Base-by-base conservation (phyloP, 2,888 invertebrate species). In the Keiferia lycopersicella region DNA sequence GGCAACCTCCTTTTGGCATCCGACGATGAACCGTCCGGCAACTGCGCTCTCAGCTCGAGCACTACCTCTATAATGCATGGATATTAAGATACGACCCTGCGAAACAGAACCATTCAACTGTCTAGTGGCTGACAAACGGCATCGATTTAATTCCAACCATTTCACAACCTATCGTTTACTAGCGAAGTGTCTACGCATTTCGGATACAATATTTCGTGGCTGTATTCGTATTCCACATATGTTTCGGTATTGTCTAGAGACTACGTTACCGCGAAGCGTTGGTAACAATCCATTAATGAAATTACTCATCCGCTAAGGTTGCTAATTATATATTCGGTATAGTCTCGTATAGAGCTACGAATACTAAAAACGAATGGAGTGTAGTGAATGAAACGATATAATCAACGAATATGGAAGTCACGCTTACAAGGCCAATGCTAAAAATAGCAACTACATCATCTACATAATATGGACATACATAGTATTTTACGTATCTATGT, bases 1-100 rank as follows among this genome's bases (percentile, higher is more conserved):
- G 91, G 90, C 91, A 89, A 88, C 77, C 82, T 78, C 81, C 82
- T 88, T 79, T 91, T 91, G 91, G 91, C 91, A 91, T 88, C 84
- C 78, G 82, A 78, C 80, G 76, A 83, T 80, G 45, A 73, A 77
- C 67, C 78, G 73, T 69, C 64, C 64, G 79, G 77, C 74, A 76
- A 83, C 76, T 83, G 83, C 81, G 77, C 78, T 84, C 84, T 88
- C 87, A 86, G 86, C 83, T 83, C 83, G 86, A 86, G 83, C 80
- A 84, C 86, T 83, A 79, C 76, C 74, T 77, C 76, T 81, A 81
- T 84, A 86, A 85, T 78, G 76, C 83, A 89, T 84, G 86, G 86
- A 87, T 86, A 88, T 84, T 84, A 83, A 83, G 78, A 77, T 75
- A 81, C 74, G 75, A 69, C 70, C 74, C 80, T 74, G 68, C 65